Percentiles rank a stretch among this genome's conserved stretches.
Evolutionary conservation across 2,888 invertebrate genomes (phyloP).

Genomic region (Netelia inedita): DNA sequence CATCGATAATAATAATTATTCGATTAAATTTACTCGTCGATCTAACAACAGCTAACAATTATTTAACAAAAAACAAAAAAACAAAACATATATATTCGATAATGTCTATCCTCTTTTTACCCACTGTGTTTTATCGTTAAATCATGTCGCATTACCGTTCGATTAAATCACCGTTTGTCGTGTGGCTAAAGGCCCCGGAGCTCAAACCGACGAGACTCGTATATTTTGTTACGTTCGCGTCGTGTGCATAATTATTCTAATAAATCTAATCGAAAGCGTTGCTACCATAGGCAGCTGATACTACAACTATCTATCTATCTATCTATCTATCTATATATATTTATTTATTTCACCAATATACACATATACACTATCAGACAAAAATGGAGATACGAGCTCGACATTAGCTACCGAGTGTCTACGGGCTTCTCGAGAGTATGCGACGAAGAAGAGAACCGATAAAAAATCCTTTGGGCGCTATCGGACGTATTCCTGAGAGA

Average conservation of each 20-base stretch:
- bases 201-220: not conserved
- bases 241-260: slow-evolving; percentile 77
- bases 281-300: slow-evolving; percentile 22
- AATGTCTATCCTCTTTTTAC: no score
- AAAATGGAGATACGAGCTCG: not conserved
- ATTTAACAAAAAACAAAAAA: no score
- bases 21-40: no score
- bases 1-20: no score
- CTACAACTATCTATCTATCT: not conserved
- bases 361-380: not conserved
- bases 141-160: slow-evolving; percentile 28
- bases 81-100: no score
- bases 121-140: slow-evolving; percentile 8
- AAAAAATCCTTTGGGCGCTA: slow-evolving; percentile 21
- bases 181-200: slow-evolving; percentile 20
- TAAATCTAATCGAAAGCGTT: slow-evolving; percentile 77
- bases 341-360: not conserved
- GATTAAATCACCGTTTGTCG: slow-evolving; percentile 58
- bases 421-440: slow-evolving; percentile 10
- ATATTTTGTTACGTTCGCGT: slow-evolving; percentile 41
- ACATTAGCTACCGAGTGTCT: slow-evolving; percentile 38
- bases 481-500: not conserved
- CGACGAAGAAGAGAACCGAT: slow-evolving; percentile 4
- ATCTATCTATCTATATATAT: not conserved
- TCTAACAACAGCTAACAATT: no score